Conservation (phyloP, 2,797 vertebrate species). For the Brachyalestes nurse region DNA sequence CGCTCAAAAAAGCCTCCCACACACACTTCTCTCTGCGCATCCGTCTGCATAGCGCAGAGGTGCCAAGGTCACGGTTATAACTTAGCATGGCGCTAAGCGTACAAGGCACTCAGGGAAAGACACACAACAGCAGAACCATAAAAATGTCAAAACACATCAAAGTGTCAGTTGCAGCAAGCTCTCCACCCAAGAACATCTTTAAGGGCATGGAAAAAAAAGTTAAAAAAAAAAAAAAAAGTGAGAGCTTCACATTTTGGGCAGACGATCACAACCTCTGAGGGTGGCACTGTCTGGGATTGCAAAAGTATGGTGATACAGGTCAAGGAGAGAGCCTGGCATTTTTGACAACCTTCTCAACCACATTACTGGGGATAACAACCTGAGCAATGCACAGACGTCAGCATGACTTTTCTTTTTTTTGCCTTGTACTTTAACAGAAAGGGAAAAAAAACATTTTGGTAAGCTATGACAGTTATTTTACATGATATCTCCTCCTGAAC, state of each 20-base stretch:
- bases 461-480: neutral
- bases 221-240: neutral
- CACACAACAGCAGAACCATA: conserved; percentile 65
- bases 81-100: conserved; percentile 67
- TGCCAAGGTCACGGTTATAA: conserved; percentile 68
- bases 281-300: conserved; percentile 58
- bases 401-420: neutral
- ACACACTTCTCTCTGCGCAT: conserved; percentile 25
- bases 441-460: neutral
- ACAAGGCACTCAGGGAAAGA: conserved; percentile 68
- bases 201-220: neutral
- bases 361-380: conserved; percentile 51
- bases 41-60: conserved; percentile 11
- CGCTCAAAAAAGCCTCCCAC: conserved; percentile 16
- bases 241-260: conserved; percentile 15
- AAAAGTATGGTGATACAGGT: conserved; percentile 58
- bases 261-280: conserved; percentile 51
- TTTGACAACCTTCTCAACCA: conserved; percentile 55
- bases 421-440: neutral
- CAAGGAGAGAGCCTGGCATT: conserved; percentile 53
- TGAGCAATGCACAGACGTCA: neutral
- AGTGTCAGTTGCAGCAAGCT: conserved; percentile 59
- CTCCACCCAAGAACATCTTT: conserved; percentile 38
- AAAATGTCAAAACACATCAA: conserved; percentile 73
- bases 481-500: neutral